Base-by-base conservation (phyloP, 2,888 invertebrate genomes). In the Nowickia ferox region DNA sequence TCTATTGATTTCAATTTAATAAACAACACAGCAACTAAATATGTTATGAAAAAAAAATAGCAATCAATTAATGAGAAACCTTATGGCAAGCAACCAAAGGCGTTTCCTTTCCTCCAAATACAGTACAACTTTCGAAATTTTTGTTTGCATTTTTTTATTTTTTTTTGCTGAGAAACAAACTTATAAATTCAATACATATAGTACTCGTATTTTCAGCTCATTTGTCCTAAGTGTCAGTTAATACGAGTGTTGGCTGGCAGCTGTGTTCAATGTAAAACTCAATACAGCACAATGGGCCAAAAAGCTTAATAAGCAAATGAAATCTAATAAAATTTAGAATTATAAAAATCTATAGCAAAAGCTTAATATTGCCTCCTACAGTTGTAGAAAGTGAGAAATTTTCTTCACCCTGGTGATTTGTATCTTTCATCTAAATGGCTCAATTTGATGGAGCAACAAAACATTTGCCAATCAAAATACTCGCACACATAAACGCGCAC, bases 391-490 rank as follows among this genome's bases (percentile, higher is more conserved):
- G n/a, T n/a, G n/a, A n/a, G n/a, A n/a, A n/a, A n/a, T n/a, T n/a
- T n/a, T n/a, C n/a, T n/a, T n/a, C n/a, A n/a, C n/a, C n/a, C n/a
- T n/a, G n/a, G n/a, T n/a, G n/a, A n/a, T n/a, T 53, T 46, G 15
- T 83, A 86, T 86, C 83, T 72, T 51, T 51, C 44, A 86, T 86
- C 86, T 86, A 79, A 86, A 86, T 83, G 65, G 68, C 68, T 80
- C 75, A 80, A 76, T 68, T 79, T 86, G 86, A 86, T 86, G 76
- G 86, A 80, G 76, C 76, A 83, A 74, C 75, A 75, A 80, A 83
- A 79, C 79, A 83, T 79, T 86, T 86, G 86, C 83, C 86, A 86
- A 86, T 86, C 86, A 86, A 86, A 83, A 71, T 79, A 15, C 63
- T 59, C 19, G 42, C 42, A 42, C 66, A 30, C n/a, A 74, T 55